Evolutionary conservation across 2,797 vertebrate species (phyloP), one percentile per base, ranked within the genome.

Genomic region (Masticophis lateralis): DNA sequence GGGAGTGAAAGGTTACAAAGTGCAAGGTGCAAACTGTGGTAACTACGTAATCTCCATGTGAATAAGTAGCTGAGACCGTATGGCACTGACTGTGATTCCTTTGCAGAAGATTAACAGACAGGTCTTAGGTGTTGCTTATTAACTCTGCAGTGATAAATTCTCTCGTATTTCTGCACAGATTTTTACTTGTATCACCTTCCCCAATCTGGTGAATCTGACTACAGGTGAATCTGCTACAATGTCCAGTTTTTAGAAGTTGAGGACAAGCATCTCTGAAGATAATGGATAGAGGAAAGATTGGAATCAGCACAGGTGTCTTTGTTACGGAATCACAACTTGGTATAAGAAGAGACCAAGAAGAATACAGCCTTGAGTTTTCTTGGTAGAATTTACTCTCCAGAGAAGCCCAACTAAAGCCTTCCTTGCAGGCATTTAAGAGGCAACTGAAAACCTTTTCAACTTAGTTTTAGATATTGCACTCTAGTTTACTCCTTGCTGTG

Each of bases 381-480:
- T 57, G 47, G 28, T 60, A 51, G 56, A 87, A 79, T 66, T 61
- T 59, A 37, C 4, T 92, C 87, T 92, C 87, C 28, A 32, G 69
- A 92, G 88, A 92, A 89, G n/a, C 56, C 56, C 69, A 6, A 69
- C 43, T 89, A 88, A 92, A 89, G 74, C 28, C 57, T 89, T 43
- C 57, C 88, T 89, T 89, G 60, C 37, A 92, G 55, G 88, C 63
- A 83, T 89, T 74, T 89, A 83, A 32, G 57, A 89, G 20, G 88
- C 87, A 92, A 92, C 32, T 53, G 91, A 66, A 91, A 55, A 56
- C n/a, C 86, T 92, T 92, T 92, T 92, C n/a, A 51, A 59, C 55
- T 69, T 66, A 5, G 27, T 53, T 57, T 89, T 89, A 89, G 69
- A 92, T 92, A 83, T 37, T 61, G 13, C 89, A 32, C 69, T 86